phyloP scores from a whole-genome alignment of 1,140 invertebrate species.

The Plectrocnemia conspersa region DNA sequence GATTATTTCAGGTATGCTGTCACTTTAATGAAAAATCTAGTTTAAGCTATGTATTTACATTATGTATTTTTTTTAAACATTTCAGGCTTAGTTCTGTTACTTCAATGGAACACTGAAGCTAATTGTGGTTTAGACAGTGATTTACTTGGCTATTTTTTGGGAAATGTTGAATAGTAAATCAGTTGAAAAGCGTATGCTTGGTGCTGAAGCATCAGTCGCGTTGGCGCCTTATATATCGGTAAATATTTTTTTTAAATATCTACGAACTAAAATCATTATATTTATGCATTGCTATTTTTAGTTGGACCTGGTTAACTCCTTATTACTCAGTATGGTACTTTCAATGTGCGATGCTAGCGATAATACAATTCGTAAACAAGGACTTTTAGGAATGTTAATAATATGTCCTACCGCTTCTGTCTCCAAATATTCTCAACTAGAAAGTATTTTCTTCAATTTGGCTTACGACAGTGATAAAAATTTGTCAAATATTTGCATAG shows the following conservation, averaged over 20 bases:
- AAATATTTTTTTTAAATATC: slow-evolving; percentile 33
- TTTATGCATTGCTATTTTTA: too few species aligned
- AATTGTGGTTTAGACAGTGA: slow-evolving; percentile 32
- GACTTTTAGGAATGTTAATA: slow-evolving; percentile 43
- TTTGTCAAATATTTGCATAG: slow-evolving; percentile 43
- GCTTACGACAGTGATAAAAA: slow-evolving; percentile 43
- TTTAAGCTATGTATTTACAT: background rate
- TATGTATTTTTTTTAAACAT: slow-evolving; percentile 4
- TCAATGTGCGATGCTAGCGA: slow-evolving; percentile 50
- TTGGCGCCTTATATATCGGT: slow-evolving; percentile 67
- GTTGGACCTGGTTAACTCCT: slow-evolving; percentile 46
- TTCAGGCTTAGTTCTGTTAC: slow-evolving; percentile 29
- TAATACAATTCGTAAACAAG: slow-evolving; percentile 41
- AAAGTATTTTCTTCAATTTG: slow-evolving; percentile 47
- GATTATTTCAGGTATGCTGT: slow-evolving; percentile 59
- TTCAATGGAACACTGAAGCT: slow-evolving; percentile 32
- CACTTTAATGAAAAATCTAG: too few species aligned
- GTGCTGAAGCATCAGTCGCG: slow-evolving; percentile 68
- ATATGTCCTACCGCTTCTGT: slow-evolving; percentile 43
- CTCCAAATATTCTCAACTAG: slow-evolving; percentile 47
- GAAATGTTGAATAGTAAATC: slow-evolving; percentile 72
- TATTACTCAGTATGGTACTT: slow-evolving; percentile 46
- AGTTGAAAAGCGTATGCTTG: slow-evolving; percentile 63
- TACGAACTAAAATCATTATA: slow-evolving; percentile 3
- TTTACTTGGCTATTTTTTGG: slow-evolving; percentile 58